These are phyloP conservation scores for Enteromius mattozi DNA, from an alignment of 2,797 vertebrate genomes.

Conservation along the genomic window DNA sequence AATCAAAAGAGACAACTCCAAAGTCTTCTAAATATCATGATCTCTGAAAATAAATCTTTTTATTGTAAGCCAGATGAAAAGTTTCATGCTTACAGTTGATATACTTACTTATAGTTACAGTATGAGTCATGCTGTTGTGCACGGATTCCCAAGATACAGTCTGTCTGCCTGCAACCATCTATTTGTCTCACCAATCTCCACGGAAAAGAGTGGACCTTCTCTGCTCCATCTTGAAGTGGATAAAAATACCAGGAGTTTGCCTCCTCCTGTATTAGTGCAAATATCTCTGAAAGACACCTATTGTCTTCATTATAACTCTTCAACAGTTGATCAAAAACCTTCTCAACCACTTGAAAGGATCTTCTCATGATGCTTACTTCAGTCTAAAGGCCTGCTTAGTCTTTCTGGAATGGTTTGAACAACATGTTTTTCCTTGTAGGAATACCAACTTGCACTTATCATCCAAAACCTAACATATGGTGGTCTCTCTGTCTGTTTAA, in stretches of 20 bases:
- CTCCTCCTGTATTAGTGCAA: neutral
- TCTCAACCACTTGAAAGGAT: neutral
- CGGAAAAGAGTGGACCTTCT: neutral
- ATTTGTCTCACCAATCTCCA: neutral
- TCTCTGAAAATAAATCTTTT: too few relatives aligned
- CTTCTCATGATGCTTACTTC: neutral
- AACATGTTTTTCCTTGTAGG: neutral
- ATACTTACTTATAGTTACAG: too few relatives aligned
- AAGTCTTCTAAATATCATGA: too few relatives aligned
- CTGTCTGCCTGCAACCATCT: conserved; percentile 59
- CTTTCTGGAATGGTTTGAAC: neutral
- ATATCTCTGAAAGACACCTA: neutral
- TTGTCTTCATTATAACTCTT: neutral
- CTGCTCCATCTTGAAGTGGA: neutral
- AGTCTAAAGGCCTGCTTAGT: neutral
- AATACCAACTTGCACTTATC: neutral
- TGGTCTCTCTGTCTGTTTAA: conserved; percentile 67
- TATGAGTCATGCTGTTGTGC: conserved; percentile 76
- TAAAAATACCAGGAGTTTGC: neutral
- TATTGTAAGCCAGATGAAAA: neutral
- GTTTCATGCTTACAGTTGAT: too few relatives aligned
- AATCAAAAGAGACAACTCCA: too few relatives aligned
- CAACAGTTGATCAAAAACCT: neutral
- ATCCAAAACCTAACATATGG: neutral
- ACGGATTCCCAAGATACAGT: conserved; percentile 80